These are phyloP conservation scores for Speoplatyrhinus poulsoni DNA, from an alignment of 2,113 vertebrate species.

Conservation along the genomic window DNA sequence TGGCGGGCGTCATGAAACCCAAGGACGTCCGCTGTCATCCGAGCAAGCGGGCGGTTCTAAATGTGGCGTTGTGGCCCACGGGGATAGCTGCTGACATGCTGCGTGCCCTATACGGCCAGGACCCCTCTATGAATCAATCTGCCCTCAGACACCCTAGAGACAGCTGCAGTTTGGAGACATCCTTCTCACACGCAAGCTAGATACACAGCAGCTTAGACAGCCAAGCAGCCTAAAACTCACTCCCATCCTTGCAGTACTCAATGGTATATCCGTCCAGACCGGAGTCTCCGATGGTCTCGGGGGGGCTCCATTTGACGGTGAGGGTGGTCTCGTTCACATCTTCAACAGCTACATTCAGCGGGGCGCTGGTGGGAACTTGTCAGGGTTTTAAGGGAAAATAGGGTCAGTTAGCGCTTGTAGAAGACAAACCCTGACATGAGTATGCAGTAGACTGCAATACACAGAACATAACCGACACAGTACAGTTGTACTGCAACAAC, in stretches of 20 bases:
- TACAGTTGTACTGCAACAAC: too few relatives aligned
- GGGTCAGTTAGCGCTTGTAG: background rate
- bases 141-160: slow-evolving; percentile 61
- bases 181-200: slow-evolving; percentile 11
- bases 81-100: slow-evolving; percentile 62
- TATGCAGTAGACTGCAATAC: too few relatives aligned
- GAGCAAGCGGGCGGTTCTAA: slow-evolving; percentile 64
- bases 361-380: slow-evolving; percentile 82
- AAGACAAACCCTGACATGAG: background rate
- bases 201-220: slow-evolving; percentile 2
- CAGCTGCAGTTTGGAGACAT: slow-evolving; percentile 63
- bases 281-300: slow-evolving; percentile 73
- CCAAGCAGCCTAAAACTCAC: slow-evolving; percentile 69
- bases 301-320: slow-evolving; percentile 84
- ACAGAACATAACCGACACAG: too few relatives aligned
- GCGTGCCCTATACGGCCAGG: slow-evolving; percentile 64
- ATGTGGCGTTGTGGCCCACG: slow-evolving; percentile 61
- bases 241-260: slow-evolving; percentile 87
- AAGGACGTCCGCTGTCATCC: slow-evolving; percentile 55
- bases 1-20: slow-evolving; percentile 41
- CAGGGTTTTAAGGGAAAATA: background rate
- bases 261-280: slow-evolving; percentile 85
- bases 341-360: slow-evolving; percentile 79
- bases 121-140: slow-evolving; percentile 56
- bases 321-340: slow-evolving; percentile 83